Evolutionary conservation across 1,140 invertebrate species (phyloP), one percentile per base, ranked within the genome.

Genomic region (Aplysia californica): DNA sequence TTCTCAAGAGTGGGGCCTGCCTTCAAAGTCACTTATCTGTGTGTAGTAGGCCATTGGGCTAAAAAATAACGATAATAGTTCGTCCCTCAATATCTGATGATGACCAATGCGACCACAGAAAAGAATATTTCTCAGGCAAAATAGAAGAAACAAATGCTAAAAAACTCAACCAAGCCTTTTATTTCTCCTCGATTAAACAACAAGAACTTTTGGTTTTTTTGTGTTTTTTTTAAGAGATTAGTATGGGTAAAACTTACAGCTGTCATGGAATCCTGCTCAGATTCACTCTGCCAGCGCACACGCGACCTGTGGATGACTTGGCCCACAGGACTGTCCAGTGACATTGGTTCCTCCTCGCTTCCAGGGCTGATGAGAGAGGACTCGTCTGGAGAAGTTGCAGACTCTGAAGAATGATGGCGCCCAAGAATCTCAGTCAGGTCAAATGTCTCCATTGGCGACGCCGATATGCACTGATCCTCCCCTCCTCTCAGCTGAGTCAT

Each of bases 401-500:
- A 80, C 1, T 81, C 80, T 23, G 72, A 71, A 21, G 84, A 84
- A 21, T 80, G 84, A 29, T 89, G 84, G n/a, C 85, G 74, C 31
- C 79, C 79, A 41, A 88, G 73, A 31, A 88, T 77, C n/a, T 79
- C 67, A 15, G 82, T 85, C 65, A 88, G 79, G 76, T 88, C 85
- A 38, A 86, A 69, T 23, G 76, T 80, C 21, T 87, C 85, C 29
- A 75, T 80, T 0, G 83, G 80, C 3, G 81, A 82, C n/a, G 84
- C 81, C 38, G 86, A 87, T 23, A 90, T 87, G 56, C 89, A 90
- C 2, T 87, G 67, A 76, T 91, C 90, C 81, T 90, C 90, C 41
- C 84, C 86, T 18, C 90, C 90, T 33, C 90, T 83, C 4, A 90
- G 82, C 38, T 84, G 82, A 31, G 90, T 91, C 58, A 78, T 77